Evolutionary conservation across 2,888 invertebrate species (phyloP).

Genomic region (Therioaphis trifolii): DNA sequence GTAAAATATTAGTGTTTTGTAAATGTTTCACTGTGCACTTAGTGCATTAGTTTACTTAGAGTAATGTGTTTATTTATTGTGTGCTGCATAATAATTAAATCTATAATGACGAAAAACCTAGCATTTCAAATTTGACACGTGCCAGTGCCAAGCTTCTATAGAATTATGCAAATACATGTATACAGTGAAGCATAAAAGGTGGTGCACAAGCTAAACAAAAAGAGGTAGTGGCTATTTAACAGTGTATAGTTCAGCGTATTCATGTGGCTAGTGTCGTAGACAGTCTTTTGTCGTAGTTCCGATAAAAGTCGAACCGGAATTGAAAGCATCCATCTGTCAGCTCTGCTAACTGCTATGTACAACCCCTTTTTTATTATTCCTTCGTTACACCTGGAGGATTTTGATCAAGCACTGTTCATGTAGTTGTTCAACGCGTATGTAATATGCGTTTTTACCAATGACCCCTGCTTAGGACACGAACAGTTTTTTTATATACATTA

Average conservation of each 20-base stretch:
- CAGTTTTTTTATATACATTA: conserved; percentile 16
- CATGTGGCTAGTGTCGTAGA: conserved; percentile 42
- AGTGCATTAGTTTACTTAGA: background rate
- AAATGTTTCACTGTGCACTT: background rate
- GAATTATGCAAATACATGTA: conserved; percentile 34
- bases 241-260: conserved; percentile 19
- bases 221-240: conserved; percentile 48
- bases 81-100: background rate
- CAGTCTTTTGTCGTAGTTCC: conserved; percentile 42
- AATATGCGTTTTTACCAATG: background rate
- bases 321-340: conserved; percentile 58
- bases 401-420: conserved; percentile 33
- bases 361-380: conserved; percentile 55
- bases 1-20: background rate
- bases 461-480: conserved; percentile 20
- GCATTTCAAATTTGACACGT: conserved; percentile 48
- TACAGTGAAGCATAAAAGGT: conserved; percentile 48
- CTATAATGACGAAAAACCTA: background rate
- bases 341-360: background rate
- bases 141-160: conserved; percentile 24
- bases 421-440: background rate
- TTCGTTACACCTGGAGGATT: conserved; percentile 60
- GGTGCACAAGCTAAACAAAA: conserved; percentile 39
- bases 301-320: conserved; percentile 61
- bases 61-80: background rate